Conservation (phyloP, 2,888 invertebrate genomes). For the Ormyrus labotus region DNA sequence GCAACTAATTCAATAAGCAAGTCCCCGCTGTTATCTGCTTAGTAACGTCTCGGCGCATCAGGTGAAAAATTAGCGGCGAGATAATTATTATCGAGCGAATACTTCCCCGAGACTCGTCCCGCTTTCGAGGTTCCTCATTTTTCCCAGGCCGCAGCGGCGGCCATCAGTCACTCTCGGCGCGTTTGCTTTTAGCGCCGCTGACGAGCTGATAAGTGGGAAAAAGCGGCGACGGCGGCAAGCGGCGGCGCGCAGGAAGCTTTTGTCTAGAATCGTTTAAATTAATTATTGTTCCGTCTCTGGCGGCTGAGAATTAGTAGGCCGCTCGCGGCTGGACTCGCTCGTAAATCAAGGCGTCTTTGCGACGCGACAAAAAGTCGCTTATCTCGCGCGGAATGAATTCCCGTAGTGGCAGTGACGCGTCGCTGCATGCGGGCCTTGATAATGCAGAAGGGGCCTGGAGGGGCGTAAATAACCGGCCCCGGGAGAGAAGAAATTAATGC, state of each 20-base stretch:
- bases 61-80: slow-evolving; percentile 36
- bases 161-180: slow-evolving; percentile 37
- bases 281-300: slow-evolving; percentile 62
- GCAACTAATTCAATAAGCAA: slow-evolving; percentile 52
- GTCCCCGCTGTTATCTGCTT: slow-evolving; percentile 19
- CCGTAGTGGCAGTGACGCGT: slow-evolving; percentile 15
- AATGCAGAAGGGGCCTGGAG: slow-evolving; percentile 47
- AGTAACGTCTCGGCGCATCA: slow-evolving; percentile 22
- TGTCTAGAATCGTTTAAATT: slow-evolving; percentile 57
- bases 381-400: slow-evolving; percentile 60
- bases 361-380: slow-evolving; percentile 61
- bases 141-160: neutral
- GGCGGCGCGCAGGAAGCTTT: slow-evolving; percentile 23
- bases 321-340: slow-evolving; percentile 46
- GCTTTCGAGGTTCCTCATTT: slow-evolving; percentile 1
- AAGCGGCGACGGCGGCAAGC: neutral
- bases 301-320: neutral
- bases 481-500: slow-evolving; percentile 59
- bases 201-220: slow-evolving; percentile 41
- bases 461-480: slow-evolving; percentile 57
- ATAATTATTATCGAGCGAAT: slow-evolving; percentile 41
- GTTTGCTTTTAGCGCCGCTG: slow-evolving; percentile 36
- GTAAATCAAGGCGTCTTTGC: slow-evolving; percentile 62
- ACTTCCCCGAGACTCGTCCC: slow-evolving; percentile 20
- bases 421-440: slow-evolving; percentile 19